A percentile compares a stretch with the other conserved stretches of the same genome.
Evolutionary conservation across 2,797 vertebrate genomes (phyloP).

Genomic region (Sarcoramphus papa): DNA sequence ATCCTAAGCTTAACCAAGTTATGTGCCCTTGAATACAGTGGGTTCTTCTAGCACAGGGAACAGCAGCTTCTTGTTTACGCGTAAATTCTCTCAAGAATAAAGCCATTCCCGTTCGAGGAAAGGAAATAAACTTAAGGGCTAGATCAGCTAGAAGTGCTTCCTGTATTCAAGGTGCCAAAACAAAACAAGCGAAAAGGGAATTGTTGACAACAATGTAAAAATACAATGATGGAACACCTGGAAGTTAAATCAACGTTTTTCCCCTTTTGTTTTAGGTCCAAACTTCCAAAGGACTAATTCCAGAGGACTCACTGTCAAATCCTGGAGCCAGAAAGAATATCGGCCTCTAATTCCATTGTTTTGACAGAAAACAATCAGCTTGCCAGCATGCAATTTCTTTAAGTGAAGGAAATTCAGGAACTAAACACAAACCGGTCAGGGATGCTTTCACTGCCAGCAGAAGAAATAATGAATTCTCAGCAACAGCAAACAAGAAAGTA

Average conservation of each 20-base stretch:
- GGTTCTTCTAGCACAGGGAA: constrained; percentile 2
- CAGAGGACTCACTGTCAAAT: constrained; percentile 27
- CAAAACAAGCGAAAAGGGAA: background rate
- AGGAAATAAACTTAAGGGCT: background rate
- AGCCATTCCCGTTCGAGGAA: background rate
- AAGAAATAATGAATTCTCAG: background rate
- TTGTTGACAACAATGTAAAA: background rate
- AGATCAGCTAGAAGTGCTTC: background rate
- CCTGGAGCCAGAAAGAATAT: constrained; percentile 35
- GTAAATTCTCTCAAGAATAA: background rate
- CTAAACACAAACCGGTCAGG: constrained; percentile 16
- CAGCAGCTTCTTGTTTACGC: background rate
- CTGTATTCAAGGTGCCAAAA: background rate
- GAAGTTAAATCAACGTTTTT: constrained; percentile 23
- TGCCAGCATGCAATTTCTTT: constrained; percentile 36
- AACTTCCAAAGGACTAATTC: background rate
- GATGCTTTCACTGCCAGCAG: background rate
- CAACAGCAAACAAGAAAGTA: background rate
- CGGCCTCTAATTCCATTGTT: background rate
- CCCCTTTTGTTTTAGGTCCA: background rate
- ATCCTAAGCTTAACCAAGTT: background rate
- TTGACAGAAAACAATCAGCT: background rate
- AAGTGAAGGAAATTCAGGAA: constrained; percentile 31
- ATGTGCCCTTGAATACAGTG: background rate
- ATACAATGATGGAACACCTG: constrained; percentile 23